Evolutionary conservation across 2,797 vertebrate genomes (phyloP), one percentile per base, ranked within the genome.

Genomic region (Gymnothorax reevesii): DNA sequence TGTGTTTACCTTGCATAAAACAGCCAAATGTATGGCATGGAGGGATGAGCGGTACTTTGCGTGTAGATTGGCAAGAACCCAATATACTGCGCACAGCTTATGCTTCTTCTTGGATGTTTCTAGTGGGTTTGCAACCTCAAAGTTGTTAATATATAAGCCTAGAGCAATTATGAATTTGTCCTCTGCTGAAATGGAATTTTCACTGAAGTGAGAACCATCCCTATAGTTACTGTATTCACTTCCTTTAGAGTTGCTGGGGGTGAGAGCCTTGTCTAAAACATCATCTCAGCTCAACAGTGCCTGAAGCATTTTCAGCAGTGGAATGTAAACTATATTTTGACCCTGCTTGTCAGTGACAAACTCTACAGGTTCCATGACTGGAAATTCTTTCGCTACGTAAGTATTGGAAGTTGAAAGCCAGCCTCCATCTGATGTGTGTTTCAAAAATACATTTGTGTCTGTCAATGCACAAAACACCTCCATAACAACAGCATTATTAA

Each of bases 331-430:
- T 12, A 86, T 42, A 59, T 54, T 69, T 57, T 84, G 87, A 12
- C 7, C 22, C 3, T 27, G 69, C 75, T 66, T 57, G 49, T 66
- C 33, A 86, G 82, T 27, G 20, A 66, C 82, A 25, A 84, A 86
- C 57, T 84, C 71, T 57, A 73, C 77, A 54, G 83, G 85, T 82
- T 83, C 79, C 6, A 86, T 15, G 7, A 79, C 52, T 12, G 59
- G 86, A 85, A 87, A 87, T 71, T 82, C 60, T 6, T 55, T 85
- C 33, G 62, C 77, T 85, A 84, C 60, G 83, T 86, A 86, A 33
- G 66, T 86, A 75, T 25, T 82, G 2, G 85, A 17, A 54, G 86
- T 84, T 3, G 69, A 87, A 55, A 85, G 83, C 22, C 55, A 25
- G 17, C 71, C 64, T 69, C 13, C 77, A 49, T 9, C 57, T 73